Conservation (phyloP, 2,113 vertebrate species). For the Caranx melampygus region DNA sequence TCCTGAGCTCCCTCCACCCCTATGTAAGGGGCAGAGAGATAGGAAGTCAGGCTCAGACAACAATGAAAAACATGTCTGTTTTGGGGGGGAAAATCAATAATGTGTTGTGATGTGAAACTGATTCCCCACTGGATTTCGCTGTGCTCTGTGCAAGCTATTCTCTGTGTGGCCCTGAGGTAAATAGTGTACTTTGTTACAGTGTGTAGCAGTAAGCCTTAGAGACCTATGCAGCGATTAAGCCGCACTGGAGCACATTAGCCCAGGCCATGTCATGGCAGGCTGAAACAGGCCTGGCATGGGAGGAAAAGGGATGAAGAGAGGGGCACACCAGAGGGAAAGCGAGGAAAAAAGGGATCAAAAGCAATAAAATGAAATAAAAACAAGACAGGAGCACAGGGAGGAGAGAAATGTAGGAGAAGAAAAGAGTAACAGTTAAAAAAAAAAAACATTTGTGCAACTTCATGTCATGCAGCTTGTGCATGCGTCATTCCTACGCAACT, state of each 20-base stretch:
- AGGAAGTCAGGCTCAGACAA: conserved; percentile 66
- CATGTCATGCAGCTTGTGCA: not conserved
- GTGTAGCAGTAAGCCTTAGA: conserved; percentile 77
- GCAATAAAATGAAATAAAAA: conserved; percentile 33
- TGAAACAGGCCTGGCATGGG: conserved; percentile 72
- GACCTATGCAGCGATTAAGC: conserved; percentile 78
- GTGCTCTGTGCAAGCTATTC: conserved; percentile 72
- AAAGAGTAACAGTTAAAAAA: not conserved
- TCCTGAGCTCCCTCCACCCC: conserved; percentile 57
- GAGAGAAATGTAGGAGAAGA: not conserved
- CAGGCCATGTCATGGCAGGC: conserved; percentile 75
- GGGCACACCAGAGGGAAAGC: conserved; percentile 42
- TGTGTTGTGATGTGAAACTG: conserved; percentile 85
- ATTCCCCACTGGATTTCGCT: conserved; percentile 79
- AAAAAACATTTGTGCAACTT: conserved; percentile 15
- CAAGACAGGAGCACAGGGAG: conserved; percentile 3
- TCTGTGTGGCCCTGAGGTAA: conserved; percentile 81
- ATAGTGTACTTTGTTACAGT: conserved; percentile 78
- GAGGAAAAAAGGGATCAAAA: conserved; percentile 41
- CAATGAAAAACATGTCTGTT: conserved; percentile 74
- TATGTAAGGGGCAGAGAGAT: conserved; percentile 67
- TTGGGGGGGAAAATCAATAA: conserved; percentile 81
- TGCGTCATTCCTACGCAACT: conserved; percentile 12
- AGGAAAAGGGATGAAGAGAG: conserved; percentile 47
- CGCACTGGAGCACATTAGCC: conserved; percentile 81